phyloP scores from a whole-genome alignment of 2,113 vertebrate species.

The Aptenodytes patagonicus region DNA sequence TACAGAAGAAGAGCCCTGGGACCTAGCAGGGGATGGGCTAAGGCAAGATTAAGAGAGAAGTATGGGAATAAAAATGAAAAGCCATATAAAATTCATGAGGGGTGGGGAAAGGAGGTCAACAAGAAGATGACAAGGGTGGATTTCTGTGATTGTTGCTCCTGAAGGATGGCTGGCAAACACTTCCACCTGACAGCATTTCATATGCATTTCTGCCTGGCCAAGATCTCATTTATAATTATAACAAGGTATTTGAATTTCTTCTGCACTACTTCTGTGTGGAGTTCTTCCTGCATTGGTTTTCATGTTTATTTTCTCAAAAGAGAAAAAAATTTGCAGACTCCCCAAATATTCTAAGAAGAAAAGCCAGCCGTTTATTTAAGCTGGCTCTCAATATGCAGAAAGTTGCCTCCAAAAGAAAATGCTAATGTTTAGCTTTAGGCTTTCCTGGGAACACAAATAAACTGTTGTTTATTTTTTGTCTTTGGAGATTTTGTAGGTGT shows the following conservation, averaged over 20 bases:
- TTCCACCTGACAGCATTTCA: neutral
- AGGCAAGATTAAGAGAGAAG: neutral
- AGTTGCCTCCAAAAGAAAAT: slow-evolving; percentile 44
- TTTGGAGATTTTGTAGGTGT: slow-evolving; percentile 10
- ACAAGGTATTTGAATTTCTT: neutral
- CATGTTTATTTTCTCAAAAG: slow-evolving; percentile 32
- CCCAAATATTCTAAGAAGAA: slow-evolving; percentile 15
- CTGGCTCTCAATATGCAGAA: slow-evolving; percentile 3
- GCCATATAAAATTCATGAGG: neutral
- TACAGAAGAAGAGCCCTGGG: neutral
- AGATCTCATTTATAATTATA: neutral
- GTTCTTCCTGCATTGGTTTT: slow-evolving; percentile 1
- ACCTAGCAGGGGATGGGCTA: neutral
- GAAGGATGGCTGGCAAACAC: neutral
- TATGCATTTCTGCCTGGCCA: neutral
- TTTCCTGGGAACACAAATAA: slow-evolving; percentile 44
- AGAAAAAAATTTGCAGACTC: neutral
- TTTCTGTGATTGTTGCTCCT: neutral
- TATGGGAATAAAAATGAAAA: neutral
- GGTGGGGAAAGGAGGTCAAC: neutral
- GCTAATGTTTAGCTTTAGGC: slow-evolving; percentile 36
- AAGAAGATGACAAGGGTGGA: neutral
- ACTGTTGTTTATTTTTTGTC: neutral
- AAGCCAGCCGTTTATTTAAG: neutral
- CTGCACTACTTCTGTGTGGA: neutral